Evolutionary conservation across 1,140 invertebrate genomes (phyloP).

Genomic region (Melipona quadrifasciata): DNA sequence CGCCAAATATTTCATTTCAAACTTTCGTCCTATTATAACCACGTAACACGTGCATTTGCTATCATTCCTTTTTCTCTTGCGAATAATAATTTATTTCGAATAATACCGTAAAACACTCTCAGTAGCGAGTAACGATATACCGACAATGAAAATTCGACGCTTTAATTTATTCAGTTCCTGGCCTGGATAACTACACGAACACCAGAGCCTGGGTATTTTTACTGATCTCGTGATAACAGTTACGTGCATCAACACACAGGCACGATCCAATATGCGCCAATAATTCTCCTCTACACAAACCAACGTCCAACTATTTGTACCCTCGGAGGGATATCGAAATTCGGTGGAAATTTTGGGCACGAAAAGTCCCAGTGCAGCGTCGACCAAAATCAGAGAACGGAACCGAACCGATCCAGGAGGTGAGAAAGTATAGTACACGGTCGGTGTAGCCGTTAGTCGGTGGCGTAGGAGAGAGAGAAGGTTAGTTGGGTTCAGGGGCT

Average conservation of each 20-base stretch:
- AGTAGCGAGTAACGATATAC: not conserved
- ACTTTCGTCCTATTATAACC: no score
- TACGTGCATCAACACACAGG: not conserved
- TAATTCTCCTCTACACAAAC: not conserved
- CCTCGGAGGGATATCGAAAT: not conserved
- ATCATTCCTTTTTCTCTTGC: no score
- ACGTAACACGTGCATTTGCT: no score
- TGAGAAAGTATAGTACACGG: not conserved
- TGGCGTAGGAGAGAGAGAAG: slow-evolving; percentile 58
- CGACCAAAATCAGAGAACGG: not conserved
- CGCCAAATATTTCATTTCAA: no score
- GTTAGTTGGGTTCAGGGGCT: slow-evolving; percentile 54
- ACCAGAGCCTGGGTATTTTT: not conserved
- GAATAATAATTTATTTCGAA: not conserved
- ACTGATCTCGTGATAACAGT: not conserved
- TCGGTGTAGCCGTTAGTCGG: slow-evolving; percentile 1
- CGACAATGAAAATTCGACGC: not conserved
- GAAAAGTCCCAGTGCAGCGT: not conserved
- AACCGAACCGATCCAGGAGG: not conserved
- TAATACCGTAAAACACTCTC: not conserved
- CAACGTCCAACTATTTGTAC: not conserved
- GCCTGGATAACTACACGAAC: no score
- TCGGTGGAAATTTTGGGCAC: not conserved
- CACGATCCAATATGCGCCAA: not conserved
- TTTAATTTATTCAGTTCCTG: not conserved